Base-by-base conservation (phyloP, 2,113 vertebrate genomes). In the Aythya baeri region DNA sequence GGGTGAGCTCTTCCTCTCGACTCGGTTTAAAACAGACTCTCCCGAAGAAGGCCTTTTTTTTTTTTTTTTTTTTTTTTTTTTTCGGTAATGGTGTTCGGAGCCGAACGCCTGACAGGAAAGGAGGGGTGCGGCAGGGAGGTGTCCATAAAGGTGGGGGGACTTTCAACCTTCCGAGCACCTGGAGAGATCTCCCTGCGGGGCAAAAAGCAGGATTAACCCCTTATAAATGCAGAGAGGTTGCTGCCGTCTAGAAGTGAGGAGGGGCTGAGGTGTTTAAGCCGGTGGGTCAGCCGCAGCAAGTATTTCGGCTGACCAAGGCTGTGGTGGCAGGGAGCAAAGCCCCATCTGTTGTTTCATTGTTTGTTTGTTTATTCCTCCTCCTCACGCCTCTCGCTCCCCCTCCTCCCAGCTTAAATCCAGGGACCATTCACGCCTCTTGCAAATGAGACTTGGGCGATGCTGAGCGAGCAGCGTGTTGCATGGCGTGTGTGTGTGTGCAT, bases 281-380 rank as follows among this genome's bases (percentile, higher is more conserved):
- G n/a, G 65, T 44, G 36, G 71, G 44, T 22, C 43, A 57, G 87
- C 76, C 43, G 91, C 83, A 84, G 91, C 77, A 85, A 83, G 62
- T 75, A 76, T 82, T 91, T 86, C 92, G 85, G 88, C 93, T 94
- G 91, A 83, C 58, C 79, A 86, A 77, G 75, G 59, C 91, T 96
- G 91, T 93, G 96, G 86, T 76, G 32, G 13, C 73, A 85, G 58
- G 86, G 52, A 90, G 79, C 59, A 58, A 57, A 80, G 52, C 77
- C 41, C 76, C 86, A 55, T 91, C 91, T 93, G 83, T 91, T 96
- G 57, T 89, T 86, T 78, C 79, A 76, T 27, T 84, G 54, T 91
- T 94, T 96, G 71, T 96, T 94, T 96, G 84, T 96, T 95, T 94
- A 87, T 94, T 91, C 81, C 74, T 82, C 70, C 91, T 63, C 66